Percentiles rank a stretch among this genome's conserved stretches.
Evolutionary conservation across 2,888 invertebrate genomes (phyloP).

Genomic region (Cactoblastis cactorum): DNA sequence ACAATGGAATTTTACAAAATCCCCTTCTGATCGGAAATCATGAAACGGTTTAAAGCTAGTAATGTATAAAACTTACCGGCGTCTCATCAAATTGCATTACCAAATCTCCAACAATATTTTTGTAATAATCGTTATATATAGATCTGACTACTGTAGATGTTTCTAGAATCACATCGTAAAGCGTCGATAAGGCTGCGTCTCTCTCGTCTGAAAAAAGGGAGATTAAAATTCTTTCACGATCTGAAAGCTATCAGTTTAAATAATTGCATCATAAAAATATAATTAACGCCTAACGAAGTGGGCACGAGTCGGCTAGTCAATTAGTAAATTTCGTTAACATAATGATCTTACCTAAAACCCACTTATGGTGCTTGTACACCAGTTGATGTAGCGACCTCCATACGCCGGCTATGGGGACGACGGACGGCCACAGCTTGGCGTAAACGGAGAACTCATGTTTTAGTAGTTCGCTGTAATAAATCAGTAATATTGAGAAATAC

Average conservation of each 20-base stretch:
- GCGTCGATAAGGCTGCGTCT: constrained; percentile 22
- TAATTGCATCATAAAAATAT: no score
- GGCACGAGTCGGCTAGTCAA: no score
- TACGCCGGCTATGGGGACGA: constrained; percentile 53
- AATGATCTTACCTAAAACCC: constrained; percentile 35
- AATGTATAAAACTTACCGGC: constrained; percentile 33
- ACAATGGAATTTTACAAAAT: not conserved
- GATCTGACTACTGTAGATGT: constrained; percentile 45
- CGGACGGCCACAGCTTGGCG: constrained; percentile 55
- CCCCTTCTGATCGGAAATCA: not conserved
- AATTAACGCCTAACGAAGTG: no score
- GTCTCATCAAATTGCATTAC: constrained; percentile 30
- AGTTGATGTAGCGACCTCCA: constrained; percentile 45
- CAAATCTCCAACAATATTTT: constrained; percentile 31
- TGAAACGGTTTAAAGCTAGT: not conserved
- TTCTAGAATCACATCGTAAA: constrained; percentile 41
- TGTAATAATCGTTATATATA: constrained; percentile 40
- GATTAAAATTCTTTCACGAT: not conserved
- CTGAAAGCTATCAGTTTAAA: no score
- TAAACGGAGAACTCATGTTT: constrained; percentile 57
- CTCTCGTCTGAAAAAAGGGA: constrained; percentile 38
- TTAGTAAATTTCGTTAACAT: no score
- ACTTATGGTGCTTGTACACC: constrained; percentile 26
- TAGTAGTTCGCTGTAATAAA: constrained; percentile 43
- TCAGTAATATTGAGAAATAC: no score